phyloP scores from a whole-genome alignment of 2,888 invertebrate species.

The Podotricha telesiphe region DNA sequence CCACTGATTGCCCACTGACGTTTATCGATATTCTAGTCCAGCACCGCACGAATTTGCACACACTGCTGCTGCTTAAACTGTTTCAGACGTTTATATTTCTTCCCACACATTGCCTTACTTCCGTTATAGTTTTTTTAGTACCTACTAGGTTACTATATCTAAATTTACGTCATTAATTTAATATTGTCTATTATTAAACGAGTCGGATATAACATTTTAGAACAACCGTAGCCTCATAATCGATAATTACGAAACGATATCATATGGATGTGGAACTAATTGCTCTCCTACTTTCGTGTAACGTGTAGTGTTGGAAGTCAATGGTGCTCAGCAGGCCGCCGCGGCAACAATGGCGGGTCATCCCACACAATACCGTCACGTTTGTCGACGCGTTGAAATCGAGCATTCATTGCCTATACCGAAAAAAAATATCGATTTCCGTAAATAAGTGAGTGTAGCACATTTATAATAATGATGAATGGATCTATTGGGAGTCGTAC shows the following conservation, averaged over 20 bases:
- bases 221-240: constrained; percentile 76
- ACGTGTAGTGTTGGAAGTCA: constrained; percentile 53
- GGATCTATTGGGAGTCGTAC: constrained; percentile 72
- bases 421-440: constrained; percentile 84
- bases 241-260: constrained; percentile 78
- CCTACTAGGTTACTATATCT: not conserved
- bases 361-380: constrained; percentile 75
- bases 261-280: constrained; percentile 76
- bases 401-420: constrained; percentile 76
- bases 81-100: constrained; percentile 7
- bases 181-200: constrained; percentile 36
- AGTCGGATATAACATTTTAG: constrained; percentile 25
- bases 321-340: constrained; percentile 66
- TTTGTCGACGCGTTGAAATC: constrained; percentile 78
- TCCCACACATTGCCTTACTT: not conserved
- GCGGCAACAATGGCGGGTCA: constrained; percentile 71
- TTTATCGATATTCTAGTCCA: constrained; percentile 76
- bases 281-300: constrained; percentile 59
- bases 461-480: constrained; percentile 84
- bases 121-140: not conserved
- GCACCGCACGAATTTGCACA: constrained; percentile 42
- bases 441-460: constrained; percentile 83
- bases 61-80: constrained; percentile 39
- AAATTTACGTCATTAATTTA: constrained; percentile 36
- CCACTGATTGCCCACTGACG: constrained; percentile 75